Evolutionary conservation across 1,140 invertebrate genomes (phyloP), one percentile per base, ranked within the genome.

Genomic region (Bursaphelenchus mucronatus): DNA sequence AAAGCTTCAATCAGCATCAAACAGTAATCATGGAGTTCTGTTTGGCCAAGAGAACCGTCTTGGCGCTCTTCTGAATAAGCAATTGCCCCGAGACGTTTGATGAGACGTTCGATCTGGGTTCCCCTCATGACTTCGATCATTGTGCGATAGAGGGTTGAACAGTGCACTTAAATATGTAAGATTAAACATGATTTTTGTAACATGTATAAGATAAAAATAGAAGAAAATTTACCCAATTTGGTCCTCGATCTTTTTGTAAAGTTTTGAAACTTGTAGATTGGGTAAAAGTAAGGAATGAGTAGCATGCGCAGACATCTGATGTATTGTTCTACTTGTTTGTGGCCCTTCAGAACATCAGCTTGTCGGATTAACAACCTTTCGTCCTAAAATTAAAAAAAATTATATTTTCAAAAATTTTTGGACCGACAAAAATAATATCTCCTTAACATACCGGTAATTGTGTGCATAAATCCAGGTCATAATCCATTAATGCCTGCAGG

Each of bases 361-460:
- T 80, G 76, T 8, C 75, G 68, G 53, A 70, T 57, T 13, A 79
- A 64, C n/a, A 79, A 59, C 7, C 77, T 67, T 64, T 79, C 77
- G 46, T 79, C 74, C 75, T 77, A 49, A 69, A 69, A 63, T 9
- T 17, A n/a, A n/a, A 57, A 55, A n/a, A n/a, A n/a, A n/a, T n/a
- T n/a, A n/a, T n/a, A n/a, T n/a, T n/a, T n/a, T n/a, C n/a, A n/a
- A n/a, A 52, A 39, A 11, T 10, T 1, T 45, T 11, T 39, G 4
- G 13, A 3, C 66, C 13, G 7, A n/a, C 1, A 13, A 70, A 21
- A 13, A 8, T 41, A 71, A 47, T 43, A 61, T 63, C 21, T 44
- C 30, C 8, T 49, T 3, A 13, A 66, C 41, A 19, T 66, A 75
- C 73, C 5, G 77, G 77, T 13, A 79, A 56, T 17, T 71, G 56